Evolutionary conservation across 2,797 vertebrate species (phyloP).

Genomic region (Nyctalus aviator): DNA sequence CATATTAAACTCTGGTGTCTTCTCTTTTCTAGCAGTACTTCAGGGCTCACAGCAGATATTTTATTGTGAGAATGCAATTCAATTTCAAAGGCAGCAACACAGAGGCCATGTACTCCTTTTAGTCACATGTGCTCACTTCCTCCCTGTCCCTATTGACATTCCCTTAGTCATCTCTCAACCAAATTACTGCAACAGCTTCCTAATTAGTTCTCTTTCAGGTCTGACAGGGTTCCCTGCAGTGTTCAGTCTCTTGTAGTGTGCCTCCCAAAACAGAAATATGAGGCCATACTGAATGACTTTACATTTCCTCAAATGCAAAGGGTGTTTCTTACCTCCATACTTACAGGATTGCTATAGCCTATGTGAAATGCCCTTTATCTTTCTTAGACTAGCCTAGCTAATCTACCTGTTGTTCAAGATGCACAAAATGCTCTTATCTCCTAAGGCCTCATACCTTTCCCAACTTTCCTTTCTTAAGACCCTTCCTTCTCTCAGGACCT

Average conservation of each 20-base stretch:
- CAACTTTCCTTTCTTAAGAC: not conserved
- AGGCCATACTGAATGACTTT: not conserved
- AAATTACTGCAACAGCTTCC: not conserved
- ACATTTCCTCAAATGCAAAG: not conserved
- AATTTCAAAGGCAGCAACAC: not conserved
- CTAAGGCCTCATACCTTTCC: not conserved
- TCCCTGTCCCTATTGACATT: not conserved
- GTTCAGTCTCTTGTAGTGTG: not conserved
- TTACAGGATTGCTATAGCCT: not conserved
- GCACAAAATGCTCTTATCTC: not conserved
- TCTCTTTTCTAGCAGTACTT: not conserved
- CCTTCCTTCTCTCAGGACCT: not conserved
- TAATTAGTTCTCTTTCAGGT: not conserved
- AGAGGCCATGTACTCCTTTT: not conserved
- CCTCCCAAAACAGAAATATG: not conserved
- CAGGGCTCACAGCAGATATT: not conserved
- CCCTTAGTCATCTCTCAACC: not conserved
- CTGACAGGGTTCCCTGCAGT: not conserved
- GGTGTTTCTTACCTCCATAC: not conserved
- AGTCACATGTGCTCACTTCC: not conserved
- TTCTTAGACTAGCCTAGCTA: constrained; percentile 14
- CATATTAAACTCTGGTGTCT: not conserved
- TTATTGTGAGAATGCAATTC: not conserved
- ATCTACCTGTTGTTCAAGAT: not conserved
- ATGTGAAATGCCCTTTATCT: not conserved